These are phyloP conservation scores for Catocala nupta DNA, from an alignment of 2,888 invertebrate genomes.

Conservation along the genomic window DNA sequence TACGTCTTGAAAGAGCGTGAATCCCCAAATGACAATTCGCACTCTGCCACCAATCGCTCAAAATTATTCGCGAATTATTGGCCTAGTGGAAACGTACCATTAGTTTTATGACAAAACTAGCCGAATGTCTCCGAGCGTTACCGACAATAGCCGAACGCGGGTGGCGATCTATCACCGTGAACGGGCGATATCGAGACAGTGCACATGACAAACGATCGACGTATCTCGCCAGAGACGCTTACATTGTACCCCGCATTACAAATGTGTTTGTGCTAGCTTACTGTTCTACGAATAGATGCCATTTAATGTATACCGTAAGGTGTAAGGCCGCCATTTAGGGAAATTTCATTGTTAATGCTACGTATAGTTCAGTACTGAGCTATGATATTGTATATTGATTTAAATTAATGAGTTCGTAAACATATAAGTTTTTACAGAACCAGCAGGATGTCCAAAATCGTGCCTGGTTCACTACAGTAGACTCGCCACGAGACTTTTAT, in stretches of 20 bases:
- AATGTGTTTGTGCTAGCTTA: slow-evolving; percentile 8
- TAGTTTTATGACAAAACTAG: neutral
- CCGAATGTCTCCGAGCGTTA: slow-evolving; percentile 1
- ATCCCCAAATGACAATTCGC: too few relatives aligned
- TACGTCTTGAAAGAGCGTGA: too few relatives aligned
- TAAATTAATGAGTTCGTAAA: too few relatives aligned
- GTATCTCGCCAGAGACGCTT: slow-evolving; percentile 35
- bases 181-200: slow-evolving; percentile 51
- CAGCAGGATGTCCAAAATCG: too few relatives aligned
- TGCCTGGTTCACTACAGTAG: too few relatives aligned
- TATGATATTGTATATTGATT: too few relatives aligned
- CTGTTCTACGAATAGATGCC: slow-evolving; percentile 1
- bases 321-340: neutral
- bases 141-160: slow-evolving; percentile 8
- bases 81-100: neutral
- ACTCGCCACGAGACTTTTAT: too few relatives aligned
- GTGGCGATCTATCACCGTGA: slow-evolving; percentile 41
- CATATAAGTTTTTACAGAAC: too few relatives aligned
- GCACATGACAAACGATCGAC: slow-evolving; percentile 52
- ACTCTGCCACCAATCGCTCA: too few relatives aligned
- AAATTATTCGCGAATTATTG: neutral
- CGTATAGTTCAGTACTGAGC: too few relatives aligned
- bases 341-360: slow-evolving; percentile 1
- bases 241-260: slow-evolving; percentile 8
- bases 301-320: neutral